These are phyloP conservation scores for Chondrosia reniformis DNA, from an alignment of 37 sponge, comb jelly and placozoan species.

Conservation along the genomic window DNA sequence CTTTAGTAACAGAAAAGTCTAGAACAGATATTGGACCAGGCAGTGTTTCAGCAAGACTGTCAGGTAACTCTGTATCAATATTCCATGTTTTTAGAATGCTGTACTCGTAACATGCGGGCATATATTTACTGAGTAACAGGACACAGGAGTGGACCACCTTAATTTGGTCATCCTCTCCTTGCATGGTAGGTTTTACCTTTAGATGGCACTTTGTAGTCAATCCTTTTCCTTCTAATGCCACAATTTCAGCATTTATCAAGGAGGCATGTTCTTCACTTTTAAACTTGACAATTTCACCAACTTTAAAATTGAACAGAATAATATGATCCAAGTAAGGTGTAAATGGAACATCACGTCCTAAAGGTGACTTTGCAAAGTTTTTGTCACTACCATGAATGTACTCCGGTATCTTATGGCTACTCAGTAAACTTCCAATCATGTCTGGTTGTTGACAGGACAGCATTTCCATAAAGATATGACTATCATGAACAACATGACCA, in stretches of 20 bases:
- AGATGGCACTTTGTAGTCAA: not conserved
- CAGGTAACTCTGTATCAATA: no score
- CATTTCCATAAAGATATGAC: not conserved
- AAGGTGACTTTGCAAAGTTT: not conserved
- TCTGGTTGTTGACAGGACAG: not conserved
- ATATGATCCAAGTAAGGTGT: not conserved
- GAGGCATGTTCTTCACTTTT: not conserved
- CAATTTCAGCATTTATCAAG: constrained; percentile 1
- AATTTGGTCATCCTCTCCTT: not conserved
- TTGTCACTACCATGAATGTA: not conserved
- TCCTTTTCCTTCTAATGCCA: not conserved
- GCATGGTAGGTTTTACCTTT: not conserved
- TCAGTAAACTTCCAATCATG: not conserved
- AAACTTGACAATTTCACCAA: constrained; percentile 4
- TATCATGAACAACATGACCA: not conserved
- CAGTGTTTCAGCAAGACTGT: not conserved
- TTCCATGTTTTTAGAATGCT: not conserved
- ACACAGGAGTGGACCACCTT: not conserved
- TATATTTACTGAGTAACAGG: not conserved
- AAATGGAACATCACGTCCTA: not conserved
- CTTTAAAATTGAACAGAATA: not conserved
- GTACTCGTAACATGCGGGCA: not conserved
- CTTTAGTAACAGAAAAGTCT: not conserved
- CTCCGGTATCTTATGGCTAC: not conserved
- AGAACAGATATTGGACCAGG: not conserved